phyloP scores from a whole-genome alignment of 2,113 vertebrate genomes.

The Montifringilla adamsi region DNA sequence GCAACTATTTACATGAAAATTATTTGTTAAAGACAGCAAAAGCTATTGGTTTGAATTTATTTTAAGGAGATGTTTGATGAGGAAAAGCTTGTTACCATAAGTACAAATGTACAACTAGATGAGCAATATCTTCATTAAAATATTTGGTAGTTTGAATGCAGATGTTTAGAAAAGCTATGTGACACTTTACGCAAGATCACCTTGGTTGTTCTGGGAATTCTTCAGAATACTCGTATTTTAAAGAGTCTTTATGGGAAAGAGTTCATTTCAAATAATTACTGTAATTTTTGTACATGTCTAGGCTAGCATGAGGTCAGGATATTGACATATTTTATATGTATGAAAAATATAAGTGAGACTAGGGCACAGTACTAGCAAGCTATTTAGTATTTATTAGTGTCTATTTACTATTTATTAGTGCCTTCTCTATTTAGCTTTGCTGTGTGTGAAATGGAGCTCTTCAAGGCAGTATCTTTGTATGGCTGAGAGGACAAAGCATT shows the following conservation, averaged over 20 bases:
- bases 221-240: not conserved
- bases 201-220: not conserved
- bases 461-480: not conserved
- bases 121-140: not conserved
- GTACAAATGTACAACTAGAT: not conserved
- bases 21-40: not conserved
- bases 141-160: not conserved
- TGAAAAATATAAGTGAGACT: not conserved
- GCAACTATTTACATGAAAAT: not conserved
- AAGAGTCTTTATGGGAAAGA: not conserved
- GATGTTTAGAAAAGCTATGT: not conserved
- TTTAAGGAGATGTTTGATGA: not conserved
- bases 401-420: not conserved
- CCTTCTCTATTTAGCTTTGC: not conserved
- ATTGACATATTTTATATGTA: not conserved
- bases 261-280: not conserved
- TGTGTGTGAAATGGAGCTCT: not conserved
- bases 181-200: not conserved
- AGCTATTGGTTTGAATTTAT: not conserved
- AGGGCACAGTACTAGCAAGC: not conserved
- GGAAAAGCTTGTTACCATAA: not conserved
- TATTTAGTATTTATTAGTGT: not conserved
- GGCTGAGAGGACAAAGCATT: not conserved
- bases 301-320: not conserved
- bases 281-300: not conserved